Evolutionary conservation across 1,140 invertebrate species (phyloP).

Genomic region (Drosophila pruinosa): DNA sequence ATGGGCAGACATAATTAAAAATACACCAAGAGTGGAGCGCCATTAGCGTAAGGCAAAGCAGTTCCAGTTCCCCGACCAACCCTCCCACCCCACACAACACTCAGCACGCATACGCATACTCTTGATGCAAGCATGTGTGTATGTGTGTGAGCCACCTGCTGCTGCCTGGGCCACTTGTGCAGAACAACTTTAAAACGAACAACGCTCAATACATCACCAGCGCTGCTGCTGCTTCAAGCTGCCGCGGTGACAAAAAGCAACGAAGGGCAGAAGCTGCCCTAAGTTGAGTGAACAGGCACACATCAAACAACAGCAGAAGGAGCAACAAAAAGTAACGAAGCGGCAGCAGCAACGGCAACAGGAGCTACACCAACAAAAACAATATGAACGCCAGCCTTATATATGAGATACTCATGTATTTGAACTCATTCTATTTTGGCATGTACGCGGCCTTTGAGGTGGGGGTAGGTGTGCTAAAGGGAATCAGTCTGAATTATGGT

Average conservation of each 20-base stretch:
- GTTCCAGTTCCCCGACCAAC: slow-evolving; percentile 40
- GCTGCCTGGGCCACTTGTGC: slow-evolving; percentile 41
- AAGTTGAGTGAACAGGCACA: slow-evolving; percentile 1
- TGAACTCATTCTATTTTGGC: slow-evolving; percentile 93
- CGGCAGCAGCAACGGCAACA: slow-evolving; percentile 24
- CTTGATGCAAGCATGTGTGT: slow-evolving; percentile 33
- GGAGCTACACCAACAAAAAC: slow-evolving; percentile 11
- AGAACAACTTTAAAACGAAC: slow-evolving; percentile 33
- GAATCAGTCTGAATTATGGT: slow-evolving; percentile 89
- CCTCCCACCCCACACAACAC: slow-evolving; percentile 6
- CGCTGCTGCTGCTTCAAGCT: slow-evolving; percentile 57
- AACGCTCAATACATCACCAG: slow-evolving; percentile 11
- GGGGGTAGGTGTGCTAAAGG: slow-evolving; percentile 90
- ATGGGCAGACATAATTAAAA: slow-evolving; percentile 67
- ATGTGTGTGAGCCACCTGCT: slow-evolving; percentile 65
- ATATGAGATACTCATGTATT: slow-evolving; percentile 91
- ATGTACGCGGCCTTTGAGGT: slow-evolving; percentile 91
- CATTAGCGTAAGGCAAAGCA: slow-evolving; percentile 44
- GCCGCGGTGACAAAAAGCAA: slow-evolving; percentile 58
- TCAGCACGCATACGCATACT: slow-evolving; percentile 11
- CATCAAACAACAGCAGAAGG: slow-evolving; percentile 15
- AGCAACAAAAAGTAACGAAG: slow-evolving; percentile 6
- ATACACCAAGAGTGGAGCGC: slow-evolving; percentile 54
- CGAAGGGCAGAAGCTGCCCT: slow-evolving; percentile 38
- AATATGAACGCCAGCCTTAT: slow-evolving; percentile 88